Evolutionary conservation across 2,113 vertebrate species (phyloP), one percentile per base, ranked within the genome.

Genomic region (Plecotus auritus): DNA sequence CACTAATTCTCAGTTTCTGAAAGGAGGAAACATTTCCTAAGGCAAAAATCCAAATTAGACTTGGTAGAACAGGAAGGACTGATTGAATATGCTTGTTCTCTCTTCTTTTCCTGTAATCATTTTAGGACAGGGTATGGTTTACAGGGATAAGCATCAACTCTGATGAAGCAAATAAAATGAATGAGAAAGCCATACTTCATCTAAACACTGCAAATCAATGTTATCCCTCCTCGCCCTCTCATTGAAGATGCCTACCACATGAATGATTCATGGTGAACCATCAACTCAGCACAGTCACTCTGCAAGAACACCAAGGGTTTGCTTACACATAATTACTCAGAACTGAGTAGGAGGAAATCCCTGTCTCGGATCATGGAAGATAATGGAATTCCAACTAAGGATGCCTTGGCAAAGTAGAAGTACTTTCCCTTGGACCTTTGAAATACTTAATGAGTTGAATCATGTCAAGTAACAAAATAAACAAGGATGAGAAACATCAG

Each of bases 331-430:
- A 96, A 96, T 98, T 98, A 98, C 95, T 98, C 98, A 98, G 91
- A 97, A 97, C 4, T 49, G 72, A 98, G 98, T 98, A 96, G 96
- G 97, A 99, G 97, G 98, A 98, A 98, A 98, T 96, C 98, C 96
- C 76, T 98, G 89, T 96, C 97, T 97, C 96, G 74, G 81, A 98
- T 90, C 86, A 88, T 97, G 97, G 89, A 87, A 96, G 95, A 96
- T 95, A 98, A 98, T 96, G 97, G 96, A 97, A 96, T 67, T 95
- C 96, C 94, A 98, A 95, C 78, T 93, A 95, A 97, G 85, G 95
- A 96, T 69, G 80, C 93, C 80, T 98, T 98, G 97, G 96, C 97
- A 98, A 93, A 94, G 96, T 77, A 69, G 85, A 96, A 98, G 93
- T 92, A 94, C 87, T 98, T 98, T 98, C 96, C 96, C 93, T 97